Evolutionary conservation across 2,888 invertebrate genomes (phyloP).

Genomic region (Chloroclysta siterata): DNA sequence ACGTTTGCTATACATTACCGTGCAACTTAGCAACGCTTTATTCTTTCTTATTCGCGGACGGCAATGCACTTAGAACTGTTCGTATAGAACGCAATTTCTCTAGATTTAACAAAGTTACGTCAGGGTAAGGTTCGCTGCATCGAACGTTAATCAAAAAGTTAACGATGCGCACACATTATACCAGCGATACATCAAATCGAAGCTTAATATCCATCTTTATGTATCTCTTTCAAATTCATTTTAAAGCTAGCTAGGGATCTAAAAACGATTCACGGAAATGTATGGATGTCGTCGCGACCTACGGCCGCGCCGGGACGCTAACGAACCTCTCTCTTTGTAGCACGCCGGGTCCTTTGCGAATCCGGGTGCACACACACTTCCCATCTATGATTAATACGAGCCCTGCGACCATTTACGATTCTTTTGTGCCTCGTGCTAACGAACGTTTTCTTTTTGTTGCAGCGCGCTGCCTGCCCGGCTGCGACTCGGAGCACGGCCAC

Average conservation of each 20-base stretch:
- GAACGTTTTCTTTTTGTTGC: slow-evolving; percentile 84
- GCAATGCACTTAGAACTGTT: slow-evolving; percentile 60
- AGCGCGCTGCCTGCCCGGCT: slow-evolving; percentile 97
- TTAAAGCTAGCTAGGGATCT: slow-evolving; percentile 6
- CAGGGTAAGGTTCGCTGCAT: slow-evolving; percentile 67
- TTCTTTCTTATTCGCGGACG: slow-evolving; percentile 53
- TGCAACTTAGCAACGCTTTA: slow-evolving; percentile 51
- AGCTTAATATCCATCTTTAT: slow-evolving; percentile 58
- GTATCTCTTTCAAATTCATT: slow-evolving; percentile 31
- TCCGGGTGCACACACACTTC: slow-evolving; percentile 58
- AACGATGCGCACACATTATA: slow-evolving; percentile 74
- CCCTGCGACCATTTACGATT: slow-evolving; percentile 55
- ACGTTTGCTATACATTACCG: slow-evolving; percentile 71
- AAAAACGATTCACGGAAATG: slow-evolving; percentile 56
- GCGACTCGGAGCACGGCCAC: slow-evolving; percentile 95
- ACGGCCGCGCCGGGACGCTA: slow-evolving; percentile 63
- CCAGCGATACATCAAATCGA: slow-evolving; percentile 58
- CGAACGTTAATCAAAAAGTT: slow-evolving; percentile 71
- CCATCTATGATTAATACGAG: slow-evolving; percentile 60
- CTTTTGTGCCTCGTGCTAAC: slow-evolving; percentile 67
- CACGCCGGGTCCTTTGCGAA: slow-evolving; percentile 63
- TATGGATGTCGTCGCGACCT: slow-evolving; percentile 69
- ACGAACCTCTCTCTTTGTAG: slow-evolving; percentile 77
- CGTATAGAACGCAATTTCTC: slow-evolving; percentile 46
- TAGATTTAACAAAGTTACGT: slow-evolving; percentile 46